Percentiles rank a stretch among this genome's conserved stretches.
These are phyloP conservation scores for Dasyornis broadbenti DNA, from an alignment of 2,113 vertebrate genomes.

Conservation along the genomic window DNA sequence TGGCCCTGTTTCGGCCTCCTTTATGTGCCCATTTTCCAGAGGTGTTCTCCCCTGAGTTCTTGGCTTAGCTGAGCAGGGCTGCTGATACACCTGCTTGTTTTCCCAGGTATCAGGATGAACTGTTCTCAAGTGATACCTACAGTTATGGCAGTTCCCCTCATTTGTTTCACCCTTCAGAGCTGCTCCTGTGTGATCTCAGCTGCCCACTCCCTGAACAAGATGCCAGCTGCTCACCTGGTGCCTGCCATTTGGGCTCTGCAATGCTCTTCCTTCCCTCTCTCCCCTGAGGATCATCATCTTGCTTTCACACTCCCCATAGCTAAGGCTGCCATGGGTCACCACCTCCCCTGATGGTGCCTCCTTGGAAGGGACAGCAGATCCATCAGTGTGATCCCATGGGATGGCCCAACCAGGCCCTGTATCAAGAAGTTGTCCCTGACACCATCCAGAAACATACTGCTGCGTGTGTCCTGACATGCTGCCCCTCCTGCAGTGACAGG, in stretches of 20 bases:
- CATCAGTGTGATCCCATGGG: not conserved
- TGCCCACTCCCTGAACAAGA: accelerated
- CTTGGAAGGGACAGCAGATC: not conserved
- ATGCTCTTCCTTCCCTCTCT: not conserved
- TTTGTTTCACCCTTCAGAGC: not conserved
- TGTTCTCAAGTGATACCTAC: accelerated
- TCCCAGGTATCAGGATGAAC: not conserved
- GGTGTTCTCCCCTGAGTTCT: not conserved
- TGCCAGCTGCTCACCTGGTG: not conserved
- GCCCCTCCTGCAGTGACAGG: not conserved
- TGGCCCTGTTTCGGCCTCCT: not conserved
- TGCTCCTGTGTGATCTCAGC: not conserved
- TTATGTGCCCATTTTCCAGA: not conserved
- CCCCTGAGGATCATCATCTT: not conserved
- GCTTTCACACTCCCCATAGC: not conserved
- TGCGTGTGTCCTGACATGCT: accelerated
- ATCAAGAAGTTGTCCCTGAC: not conserved
- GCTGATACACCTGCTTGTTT: not conserved
- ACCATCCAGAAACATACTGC: not conserved
- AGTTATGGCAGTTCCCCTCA: not conserved
- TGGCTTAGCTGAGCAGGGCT: accelerated
- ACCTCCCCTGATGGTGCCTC: too few species aligned
- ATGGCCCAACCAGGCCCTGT: not conserved
- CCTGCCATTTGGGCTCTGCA: accelerated
- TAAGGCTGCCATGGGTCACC: not conserved